These are phyloP conservation scores for Perdita meconis DNA, from an alignment of 2,888 invertebrate species.

Conservation along the genomic window DNA sequence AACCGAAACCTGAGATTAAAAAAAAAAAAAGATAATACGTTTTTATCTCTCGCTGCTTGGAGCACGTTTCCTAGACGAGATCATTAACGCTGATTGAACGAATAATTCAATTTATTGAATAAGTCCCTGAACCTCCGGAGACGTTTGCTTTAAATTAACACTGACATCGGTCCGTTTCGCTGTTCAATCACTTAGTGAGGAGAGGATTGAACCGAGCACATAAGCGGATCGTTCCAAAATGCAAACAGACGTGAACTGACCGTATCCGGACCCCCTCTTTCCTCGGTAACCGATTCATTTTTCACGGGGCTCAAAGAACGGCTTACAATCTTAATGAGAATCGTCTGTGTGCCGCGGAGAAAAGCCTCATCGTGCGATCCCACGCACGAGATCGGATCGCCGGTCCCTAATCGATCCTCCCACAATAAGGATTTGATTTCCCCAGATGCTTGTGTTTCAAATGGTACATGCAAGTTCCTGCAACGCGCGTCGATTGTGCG, in stretches of 20 bases:
- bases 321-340: constrained; percentile 24
- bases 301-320: neutral
- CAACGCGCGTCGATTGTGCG: constrained; percentile 10
- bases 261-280: neutral
- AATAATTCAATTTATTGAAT: neutral
- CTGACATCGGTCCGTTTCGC: neutral
- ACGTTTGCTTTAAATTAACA: neutral
- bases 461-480: constrained; percentile 38
- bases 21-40: neutral
- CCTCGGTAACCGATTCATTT: neutral
- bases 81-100: neutral
- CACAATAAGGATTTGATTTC: constrained; percentile 52
- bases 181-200: constrained; percentile 1
- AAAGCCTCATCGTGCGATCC: constrained; percentile 21
- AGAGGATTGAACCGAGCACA: neutral
- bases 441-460: constrained; percentile 13
- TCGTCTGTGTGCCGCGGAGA: neutral
- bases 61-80: neutral
- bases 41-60: neutral
- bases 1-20: neutral
- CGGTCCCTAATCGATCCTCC: constrained; percentile 1
- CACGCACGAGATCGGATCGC: neutral
- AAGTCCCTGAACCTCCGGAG: neutral
- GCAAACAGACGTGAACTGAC: neutral
- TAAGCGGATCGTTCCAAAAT: neutral